Conservation (phyloP, 2,797 vertebrate species). For the Rhynchotus rufescens region DNA sequence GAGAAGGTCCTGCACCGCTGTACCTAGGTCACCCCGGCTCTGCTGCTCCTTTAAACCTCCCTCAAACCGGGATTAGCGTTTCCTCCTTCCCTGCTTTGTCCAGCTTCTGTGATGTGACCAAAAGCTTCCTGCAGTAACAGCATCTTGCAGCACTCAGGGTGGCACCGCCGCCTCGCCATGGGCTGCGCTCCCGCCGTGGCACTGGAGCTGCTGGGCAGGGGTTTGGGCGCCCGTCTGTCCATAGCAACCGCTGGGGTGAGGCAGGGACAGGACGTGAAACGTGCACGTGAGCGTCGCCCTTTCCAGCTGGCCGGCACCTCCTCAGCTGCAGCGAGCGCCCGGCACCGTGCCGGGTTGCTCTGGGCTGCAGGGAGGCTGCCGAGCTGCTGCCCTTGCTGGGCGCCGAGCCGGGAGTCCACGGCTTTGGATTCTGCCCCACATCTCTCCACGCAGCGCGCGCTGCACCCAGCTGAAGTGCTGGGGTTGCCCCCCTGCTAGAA, state of each 20-base stretch:
- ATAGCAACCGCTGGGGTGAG: no score
- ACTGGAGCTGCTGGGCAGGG: no score
- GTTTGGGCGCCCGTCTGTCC: no score
- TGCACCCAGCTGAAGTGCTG: neutral
- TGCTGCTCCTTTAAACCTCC: neutral
- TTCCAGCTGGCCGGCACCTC: no score
- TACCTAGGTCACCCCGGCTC: rapidly evolving
- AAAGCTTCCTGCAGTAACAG: neutral
- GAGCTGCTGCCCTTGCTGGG: neutral
- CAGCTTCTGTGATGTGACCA: neutral
- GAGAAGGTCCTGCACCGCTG: neutral
- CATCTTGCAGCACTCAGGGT: rapidly evolving
- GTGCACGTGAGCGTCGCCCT: no score
- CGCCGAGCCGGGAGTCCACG: neutral
- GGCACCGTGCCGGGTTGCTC: neutral
- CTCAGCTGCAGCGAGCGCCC: no score
- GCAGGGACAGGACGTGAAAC: no score
- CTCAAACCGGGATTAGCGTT: neutral
- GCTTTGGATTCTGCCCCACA: rapidly evolving
- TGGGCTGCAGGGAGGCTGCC: neutral
- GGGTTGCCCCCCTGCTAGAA: neutral
- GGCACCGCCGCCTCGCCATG: neutral
- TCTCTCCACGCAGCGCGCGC: neutral
- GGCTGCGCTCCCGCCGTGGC: no score
- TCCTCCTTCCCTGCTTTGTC: neutral